A percentile compares a stretch with the other conserved stretches of the same genome.
phyloP scores from a whole-genome alignment of 2,113 vertebrate genomes.

The Phaethon lepturus region DNA sequence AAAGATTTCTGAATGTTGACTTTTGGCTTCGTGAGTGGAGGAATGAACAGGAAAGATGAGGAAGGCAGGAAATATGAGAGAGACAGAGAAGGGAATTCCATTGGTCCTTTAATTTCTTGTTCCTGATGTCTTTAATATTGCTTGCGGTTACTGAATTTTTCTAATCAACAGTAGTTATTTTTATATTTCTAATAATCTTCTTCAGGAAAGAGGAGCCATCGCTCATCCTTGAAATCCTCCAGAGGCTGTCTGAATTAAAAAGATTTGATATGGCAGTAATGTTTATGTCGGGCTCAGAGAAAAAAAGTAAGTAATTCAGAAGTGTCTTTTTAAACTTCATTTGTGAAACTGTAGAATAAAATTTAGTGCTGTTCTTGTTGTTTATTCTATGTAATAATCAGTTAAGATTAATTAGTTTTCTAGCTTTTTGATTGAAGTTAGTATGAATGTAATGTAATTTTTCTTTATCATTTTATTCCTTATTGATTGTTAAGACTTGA shows the following conservation, averaged over 20 bases:
- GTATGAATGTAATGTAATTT: background rate
- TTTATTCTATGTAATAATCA: background rate
- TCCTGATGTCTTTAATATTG: background rate
- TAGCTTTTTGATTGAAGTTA: background rate
- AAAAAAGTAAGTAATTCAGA: constrained; percentile 80
- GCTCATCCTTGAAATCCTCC: constrained; percentile 84
- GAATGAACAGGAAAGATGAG: background rate
- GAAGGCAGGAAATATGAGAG: background rate
- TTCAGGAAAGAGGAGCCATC: constrained; percentile 84
- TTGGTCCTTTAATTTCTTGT: background rate
- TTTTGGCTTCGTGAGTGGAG: background rate
- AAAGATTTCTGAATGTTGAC: background rate
- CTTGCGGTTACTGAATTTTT: constrained; percentile 1
- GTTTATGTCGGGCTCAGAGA: constrained; percentile 92
- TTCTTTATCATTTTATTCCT: background rate
- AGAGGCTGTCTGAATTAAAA: constrained; percentile 83
- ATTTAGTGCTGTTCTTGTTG: background rate
- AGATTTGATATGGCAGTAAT: constrained; percentile 95
- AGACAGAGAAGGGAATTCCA: background rate
- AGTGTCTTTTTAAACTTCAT: background rate
- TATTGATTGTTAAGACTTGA: background rate
- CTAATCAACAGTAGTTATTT: constrained; percentile 17
- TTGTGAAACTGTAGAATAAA: background rate
- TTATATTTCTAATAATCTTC: constrained; percentile 32
- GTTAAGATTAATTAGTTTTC: background rate